phyloP scores from a whole-genome alignment of 2,888 invertebrate species.

The Scaptomyza cyrtandrae region DNA sequence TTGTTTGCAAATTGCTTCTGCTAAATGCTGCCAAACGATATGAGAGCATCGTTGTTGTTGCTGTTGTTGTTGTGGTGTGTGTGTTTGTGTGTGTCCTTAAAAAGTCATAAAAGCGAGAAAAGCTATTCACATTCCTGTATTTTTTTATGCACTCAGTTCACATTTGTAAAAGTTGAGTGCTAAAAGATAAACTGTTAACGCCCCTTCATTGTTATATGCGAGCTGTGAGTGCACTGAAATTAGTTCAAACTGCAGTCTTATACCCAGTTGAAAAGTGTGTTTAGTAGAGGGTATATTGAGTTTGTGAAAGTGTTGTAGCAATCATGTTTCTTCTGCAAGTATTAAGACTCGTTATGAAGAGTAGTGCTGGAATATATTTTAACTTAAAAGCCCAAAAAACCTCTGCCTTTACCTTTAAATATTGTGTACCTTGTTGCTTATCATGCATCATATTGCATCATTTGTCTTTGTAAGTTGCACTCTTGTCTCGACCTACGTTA shows the following conservation, averaged over 20 bases:
- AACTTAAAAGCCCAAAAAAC: too few relatives aligned
- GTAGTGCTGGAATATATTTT: too few relatives aligned
- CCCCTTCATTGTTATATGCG: constrained; percentile 35
- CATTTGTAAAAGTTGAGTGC: constrained; percentile 47
- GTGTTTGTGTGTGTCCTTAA: constrained; percentile 15
- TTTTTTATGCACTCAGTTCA: constrained; percentile 41
- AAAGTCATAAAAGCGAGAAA: constrained; percentile 44
- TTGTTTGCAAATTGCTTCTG: constrained; percentile 14
- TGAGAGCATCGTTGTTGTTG: constrained; percentile 31
- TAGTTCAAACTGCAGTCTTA: constrained; percentile 45
- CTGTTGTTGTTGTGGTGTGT: background rate
- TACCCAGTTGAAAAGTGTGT: constrained; percentile 12
- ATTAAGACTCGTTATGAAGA: too few relatives aligned
- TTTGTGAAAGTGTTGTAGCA: too few relatives aligned
- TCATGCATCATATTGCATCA: constrained; percentile 52
- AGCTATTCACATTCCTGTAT: constrained; percentile 25
- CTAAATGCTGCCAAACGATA: constrained; percentile 18
- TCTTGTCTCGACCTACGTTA: constrained; percentile 42
- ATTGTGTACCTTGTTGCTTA: constrained; percentile 23
- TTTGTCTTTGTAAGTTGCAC: constrained; percentile 46
- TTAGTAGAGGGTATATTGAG: background rate
- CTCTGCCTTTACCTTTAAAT: too few relatives aligned
- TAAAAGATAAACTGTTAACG: constrained; percentile 51
- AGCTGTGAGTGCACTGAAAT: constrained; percentile 42
- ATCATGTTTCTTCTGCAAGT: too few relatives aligned